Evolutionary conservation across 2,797 vertebrate species (phyloP).

Genomic region (Gadopsis marmoratus): DNA sequence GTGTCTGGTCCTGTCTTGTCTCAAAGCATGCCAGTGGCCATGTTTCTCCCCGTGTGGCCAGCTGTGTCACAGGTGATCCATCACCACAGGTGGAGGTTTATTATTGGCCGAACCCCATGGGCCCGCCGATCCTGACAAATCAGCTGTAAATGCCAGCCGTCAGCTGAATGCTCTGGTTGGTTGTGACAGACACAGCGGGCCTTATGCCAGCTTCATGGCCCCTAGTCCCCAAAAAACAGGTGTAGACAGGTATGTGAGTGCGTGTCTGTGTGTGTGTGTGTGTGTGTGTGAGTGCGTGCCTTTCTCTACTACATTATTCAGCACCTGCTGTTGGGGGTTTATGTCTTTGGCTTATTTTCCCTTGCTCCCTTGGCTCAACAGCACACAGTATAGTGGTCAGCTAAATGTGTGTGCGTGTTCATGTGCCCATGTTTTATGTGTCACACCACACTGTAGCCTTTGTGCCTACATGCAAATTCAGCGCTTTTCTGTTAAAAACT

Average conservation of each 20-base stretch:
- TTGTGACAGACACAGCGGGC: slow-evolving; percentile 81
- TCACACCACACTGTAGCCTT: slow-evolving; percentile 32
- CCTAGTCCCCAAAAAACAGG: slow-evolving; percentile 70
- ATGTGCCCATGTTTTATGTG: slow-evolving; percentile 42
- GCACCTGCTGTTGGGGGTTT: slow-evolving; percentile 69
- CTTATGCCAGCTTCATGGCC: slow-evolving; percentile 81
- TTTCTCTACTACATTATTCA: slow-evolving; percentile 72
- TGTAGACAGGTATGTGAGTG: slow-evolving; percentile 68
- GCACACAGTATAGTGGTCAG: slow-evolving; percentile 56
- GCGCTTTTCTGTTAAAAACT: slow-evolving; percentile 63
- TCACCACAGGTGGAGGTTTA: slow-evolving; percentile 84
- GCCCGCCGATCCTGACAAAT: slow-evolving; percentile 79
- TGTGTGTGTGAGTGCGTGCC: slow-evolving; percentile 25
- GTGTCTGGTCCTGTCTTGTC: slow-evolving; percentile 74
- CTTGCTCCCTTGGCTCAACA: slow-evolving; percentile 48
- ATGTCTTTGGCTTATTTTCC: slow-evolving; percentile 56
- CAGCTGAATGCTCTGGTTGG: slow-evolving; percentile 76
- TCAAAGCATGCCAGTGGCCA: slow-evolving; percentile 69
- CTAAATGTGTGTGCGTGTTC: slow-evolving; percentile 29
- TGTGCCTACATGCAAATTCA: slow-evolving; percentile 58
- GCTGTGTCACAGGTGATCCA: slow-evolving; percentile 85
- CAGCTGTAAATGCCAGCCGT: slow-evolving; percentile 84
- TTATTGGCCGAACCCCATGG: slow-evolving; percentile 81
- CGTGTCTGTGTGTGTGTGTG: slow-evolving; percentile 28
- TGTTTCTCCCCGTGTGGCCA: slow-evolving; percentile 76